Conservation (phyloP, 2,888 invertebrate genomes). For the Pachydiplax longipennis region DNA sequence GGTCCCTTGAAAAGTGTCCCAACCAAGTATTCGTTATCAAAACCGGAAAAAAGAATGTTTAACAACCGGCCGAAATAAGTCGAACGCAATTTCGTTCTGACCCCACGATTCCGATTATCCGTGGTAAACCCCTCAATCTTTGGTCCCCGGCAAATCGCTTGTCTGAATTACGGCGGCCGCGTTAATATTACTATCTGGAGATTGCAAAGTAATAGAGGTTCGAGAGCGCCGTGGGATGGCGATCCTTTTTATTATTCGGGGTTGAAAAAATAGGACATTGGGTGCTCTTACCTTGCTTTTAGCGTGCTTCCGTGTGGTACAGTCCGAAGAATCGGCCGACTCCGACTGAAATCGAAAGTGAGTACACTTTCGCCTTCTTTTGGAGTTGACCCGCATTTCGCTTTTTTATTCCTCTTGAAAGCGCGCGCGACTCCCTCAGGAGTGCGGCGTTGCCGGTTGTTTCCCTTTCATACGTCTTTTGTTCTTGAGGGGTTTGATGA, state of each 20-base stretch:
- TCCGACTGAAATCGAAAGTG: conserved; percentile 34
- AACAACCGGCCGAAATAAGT: no score
- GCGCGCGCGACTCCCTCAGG: neutral
- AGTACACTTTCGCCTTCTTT: conserved; percentile 40
- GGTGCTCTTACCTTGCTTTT: neutral
- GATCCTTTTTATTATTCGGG: neutral
- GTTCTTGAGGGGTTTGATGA: neutral
- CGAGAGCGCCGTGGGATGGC: no score
- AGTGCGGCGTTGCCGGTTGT: neutral
- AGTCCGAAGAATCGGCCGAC: neutral
- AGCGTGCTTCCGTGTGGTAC: neutral
- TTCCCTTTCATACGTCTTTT: neutral
- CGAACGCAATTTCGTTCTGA: no score
- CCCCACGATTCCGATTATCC: no score
- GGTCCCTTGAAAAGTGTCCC: no score
- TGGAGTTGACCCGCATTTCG: conserved; percentile 38
- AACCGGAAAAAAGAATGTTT: no score
- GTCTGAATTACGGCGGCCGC: no score
- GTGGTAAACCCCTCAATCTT: no score
- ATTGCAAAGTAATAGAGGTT: no score
- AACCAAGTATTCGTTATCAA: no score
- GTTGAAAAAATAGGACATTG: neutral
- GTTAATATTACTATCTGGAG: no score
- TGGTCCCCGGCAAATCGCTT: no score
- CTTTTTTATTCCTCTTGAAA: neutral